Evolutionary conservation across 2,113 vertebrate species (phyloP), one percentile per base, ranked within the genome.

Genomic region (Corythaixoides concolor): DNA sequence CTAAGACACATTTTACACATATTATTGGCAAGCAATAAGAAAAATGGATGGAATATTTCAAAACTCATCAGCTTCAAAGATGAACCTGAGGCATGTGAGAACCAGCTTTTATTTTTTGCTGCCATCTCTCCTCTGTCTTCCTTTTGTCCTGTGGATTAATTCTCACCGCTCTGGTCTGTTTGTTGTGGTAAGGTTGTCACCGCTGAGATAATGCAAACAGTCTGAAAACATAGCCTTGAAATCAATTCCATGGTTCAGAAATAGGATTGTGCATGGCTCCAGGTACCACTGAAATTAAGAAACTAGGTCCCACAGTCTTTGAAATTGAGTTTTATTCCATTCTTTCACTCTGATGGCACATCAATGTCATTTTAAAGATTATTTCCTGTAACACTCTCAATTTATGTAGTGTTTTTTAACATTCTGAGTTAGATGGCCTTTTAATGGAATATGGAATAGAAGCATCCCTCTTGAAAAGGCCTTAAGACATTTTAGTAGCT

Each of bases 31-130:
- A 89, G 32, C n/a, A 47, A 9, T 64, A 76, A 53, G 56, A 59
- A 91, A 92, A 91, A 47, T 3, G 15, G 50, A 50, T 0, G 1
- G 70, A 69, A 24, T 18, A 16, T 83, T 95, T 95, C 63, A 83
- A 80, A 96, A 83, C 41, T 89, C 45, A 27, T 90, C 77, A 73
- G 37, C 77, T 79, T 96, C 82, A 91, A 85, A 95, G 85, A 35
- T 76, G 49, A 95, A 90, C 59, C 66, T 90, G 70, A 90, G 45
- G 73, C 70, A 55, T 62, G 50, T 77, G 88, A 81, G 53, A 78
- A 41, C 28, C 45, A 83, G 88, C 53, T 94, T 91, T 89, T 56
- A 33, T 27, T 56, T 89, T 92, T 69, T 85, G 35, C 66, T 93
- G 87, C 43, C 9, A 3, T 85, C 16, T 91, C 24, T 84, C 30